phyloP scores from a whole-genome alignment of 2,888 invertebrate genomes.

The Eilema depressum region DNA sequence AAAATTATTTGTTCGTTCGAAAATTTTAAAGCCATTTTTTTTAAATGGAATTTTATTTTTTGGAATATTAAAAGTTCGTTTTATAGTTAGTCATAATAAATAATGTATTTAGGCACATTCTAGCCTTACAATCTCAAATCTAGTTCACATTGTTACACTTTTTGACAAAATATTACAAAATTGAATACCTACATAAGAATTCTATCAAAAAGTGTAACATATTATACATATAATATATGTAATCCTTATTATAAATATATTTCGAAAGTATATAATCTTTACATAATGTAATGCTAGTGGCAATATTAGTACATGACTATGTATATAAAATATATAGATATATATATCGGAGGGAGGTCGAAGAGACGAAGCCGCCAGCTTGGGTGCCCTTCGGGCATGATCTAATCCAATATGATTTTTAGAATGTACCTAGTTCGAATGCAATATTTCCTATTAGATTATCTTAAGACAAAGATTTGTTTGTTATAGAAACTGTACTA shows the following conservation, averaged over 20 bases:
- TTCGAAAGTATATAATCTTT: constrained; percentile 28
- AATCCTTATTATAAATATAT: constrained; percentile 27
- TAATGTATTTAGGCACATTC: not conserved
- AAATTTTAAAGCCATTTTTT: constrained; percentile 5
- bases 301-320: constrained; percentile 42
- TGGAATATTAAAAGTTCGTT: not conserved
- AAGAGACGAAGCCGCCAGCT: too few species aligned
- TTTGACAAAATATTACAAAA: constrained; percentile 10
- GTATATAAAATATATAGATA: constrained; percentile 1
- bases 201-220: constrained; percentile 9
- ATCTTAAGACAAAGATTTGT: too few species aligned
- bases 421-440: too few species aligned
- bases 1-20: constrained; percentile 31
- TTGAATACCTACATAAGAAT: constrained; percentile 8
- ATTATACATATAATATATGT: not conserved
- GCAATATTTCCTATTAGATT: too few species aligned
- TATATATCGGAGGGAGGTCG: too few species aligned
- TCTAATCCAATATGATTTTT: too few species aligned
- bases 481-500: too few species aligned
- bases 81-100: not conserved
- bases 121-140: not conserved
- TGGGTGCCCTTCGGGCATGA: too few species aligned
- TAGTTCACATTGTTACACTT: not conserved
- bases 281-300: constrained; percentile 52
- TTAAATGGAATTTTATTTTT: constrained; percentile 1